Evolutionary conservation across 1,140 invertebrate species (phyloP).

Genomic region (Cardiocondyla obscurior): DNA sequence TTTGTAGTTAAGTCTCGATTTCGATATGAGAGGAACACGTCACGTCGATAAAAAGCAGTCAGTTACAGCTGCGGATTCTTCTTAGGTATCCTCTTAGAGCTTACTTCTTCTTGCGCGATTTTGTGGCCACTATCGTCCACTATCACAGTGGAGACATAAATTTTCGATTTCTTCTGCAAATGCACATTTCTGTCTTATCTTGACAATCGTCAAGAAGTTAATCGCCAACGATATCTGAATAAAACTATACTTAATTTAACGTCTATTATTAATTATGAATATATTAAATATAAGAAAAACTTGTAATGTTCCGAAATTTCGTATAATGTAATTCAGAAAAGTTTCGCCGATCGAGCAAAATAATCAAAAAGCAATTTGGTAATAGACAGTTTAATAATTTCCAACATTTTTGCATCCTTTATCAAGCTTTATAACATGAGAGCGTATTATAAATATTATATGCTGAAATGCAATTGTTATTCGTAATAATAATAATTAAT

Average conservation of each 20-base stretch:
- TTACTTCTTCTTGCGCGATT: conserved; percentile 33
- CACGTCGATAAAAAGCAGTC: conserved; percentile 10
- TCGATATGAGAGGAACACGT: not conserved
- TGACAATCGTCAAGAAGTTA: conserved; percentile 15
- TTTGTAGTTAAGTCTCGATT: conserved; percentile 4
- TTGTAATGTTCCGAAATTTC: not conserved
- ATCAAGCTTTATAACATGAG: not conserved
- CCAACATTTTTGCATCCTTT: not conserved
- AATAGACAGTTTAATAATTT: too few species aligned
- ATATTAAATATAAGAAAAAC: not conserved
- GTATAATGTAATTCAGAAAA: not conserved
- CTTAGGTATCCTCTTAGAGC: conserved; percentile 39
- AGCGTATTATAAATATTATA: conserved; percentile 16
- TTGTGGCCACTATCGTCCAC: conserved; percentile 40
- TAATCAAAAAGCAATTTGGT: not conserved
- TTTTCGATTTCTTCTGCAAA: conserved; percentile 42
- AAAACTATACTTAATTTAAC: not conserved
- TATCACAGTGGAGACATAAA: conserved; percentile 45
- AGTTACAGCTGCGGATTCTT: conserved; percentile 38
- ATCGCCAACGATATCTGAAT: conserved; percentile 1
- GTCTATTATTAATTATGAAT: not conserved
- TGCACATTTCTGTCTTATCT: conserved; percentile 11
- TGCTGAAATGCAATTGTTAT: not conserved
- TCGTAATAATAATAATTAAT: not conserved
- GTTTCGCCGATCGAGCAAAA: not conserved